Conservation (phyloP, 2,797 vertebrate species). For the Eurystomus glaucurus region DNA sequence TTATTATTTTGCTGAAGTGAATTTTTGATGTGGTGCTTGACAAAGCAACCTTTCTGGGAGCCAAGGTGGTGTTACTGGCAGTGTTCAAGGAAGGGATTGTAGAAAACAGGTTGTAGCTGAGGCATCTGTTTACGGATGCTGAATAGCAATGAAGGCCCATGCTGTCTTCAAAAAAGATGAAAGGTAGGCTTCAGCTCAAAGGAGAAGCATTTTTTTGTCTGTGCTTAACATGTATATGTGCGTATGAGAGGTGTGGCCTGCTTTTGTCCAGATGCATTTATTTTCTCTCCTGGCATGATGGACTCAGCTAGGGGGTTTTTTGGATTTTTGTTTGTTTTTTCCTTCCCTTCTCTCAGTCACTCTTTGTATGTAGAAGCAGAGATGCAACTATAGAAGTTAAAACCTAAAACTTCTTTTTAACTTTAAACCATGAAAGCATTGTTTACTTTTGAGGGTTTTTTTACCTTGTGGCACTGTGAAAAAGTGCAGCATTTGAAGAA, state of each 20-base stretch:
- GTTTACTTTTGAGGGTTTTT: neutral
- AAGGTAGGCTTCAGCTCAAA: neutral
- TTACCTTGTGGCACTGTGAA: neutral
- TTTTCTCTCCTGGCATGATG: neutral
- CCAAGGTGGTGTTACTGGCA: neutral
- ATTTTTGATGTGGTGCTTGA: neutral
- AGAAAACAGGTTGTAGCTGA: neutral
- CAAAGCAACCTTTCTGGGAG: neutral
- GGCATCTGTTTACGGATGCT: neutral
- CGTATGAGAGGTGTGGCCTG: neutral
- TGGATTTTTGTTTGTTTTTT: neutral
- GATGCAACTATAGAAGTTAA: neutral
- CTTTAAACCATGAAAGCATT: neutral
- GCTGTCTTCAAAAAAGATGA: neutral
- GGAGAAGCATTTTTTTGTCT: neutral
- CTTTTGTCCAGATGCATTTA: rapidly evolving
- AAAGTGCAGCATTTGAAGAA: neutral
- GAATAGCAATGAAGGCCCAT: neutral
- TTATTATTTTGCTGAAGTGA: neutral
- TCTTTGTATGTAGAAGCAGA: neutral
- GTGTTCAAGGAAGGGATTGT: neutral
- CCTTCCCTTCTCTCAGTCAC: rapidly evolving
- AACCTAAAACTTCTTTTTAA: neutral
- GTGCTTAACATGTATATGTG: neutral
- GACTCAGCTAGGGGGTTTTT: neutral